Evolutionary conservation across 2,888 invertebrate genomes (phyloP).

Genomic region (Monopis laevigella): DNA sequence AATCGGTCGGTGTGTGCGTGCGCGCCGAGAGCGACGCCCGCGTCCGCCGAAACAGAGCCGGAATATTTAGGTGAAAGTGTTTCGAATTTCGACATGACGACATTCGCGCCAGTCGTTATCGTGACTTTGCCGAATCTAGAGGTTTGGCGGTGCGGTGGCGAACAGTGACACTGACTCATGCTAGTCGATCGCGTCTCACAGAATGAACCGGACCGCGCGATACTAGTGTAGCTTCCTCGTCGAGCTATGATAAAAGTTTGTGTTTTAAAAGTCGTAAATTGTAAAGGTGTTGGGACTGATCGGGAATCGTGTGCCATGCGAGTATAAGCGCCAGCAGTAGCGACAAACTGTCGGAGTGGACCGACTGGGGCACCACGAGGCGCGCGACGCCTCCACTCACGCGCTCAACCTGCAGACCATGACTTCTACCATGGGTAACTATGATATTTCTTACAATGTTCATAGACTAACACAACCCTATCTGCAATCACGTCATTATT

Average conservation of each 20-base stretch:
- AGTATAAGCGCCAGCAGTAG: constrained; percentile 2
- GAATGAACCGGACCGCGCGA: no score
- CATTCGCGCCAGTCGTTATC: constrained; percentile 68
- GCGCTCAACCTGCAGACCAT: constrained; percentile 56
- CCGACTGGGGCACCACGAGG: constrained; percentile 55
- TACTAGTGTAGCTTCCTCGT: not conserved
- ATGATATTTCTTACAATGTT: constrained; percentile 15
- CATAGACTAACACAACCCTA: no score
- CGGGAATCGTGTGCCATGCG: constrained; percentile 48
- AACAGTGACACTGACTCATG: constrained; percentile 30
- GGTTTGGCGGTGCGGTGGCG: constrained; percentile 49
- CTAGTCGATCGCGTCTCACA: no score
- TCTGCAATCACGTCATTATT: no score
- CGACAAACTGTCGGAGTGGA: constrained; percentile 53
- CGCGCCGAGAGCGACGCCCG: constrained; percentile 65
- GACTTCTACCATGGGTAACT: constrained; percentile 66
- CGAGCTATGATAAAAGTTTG: constrained; percentile 47
- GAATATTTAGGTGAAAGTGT: constrained; percentile 69
- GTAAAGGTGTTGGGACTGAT: constrained; percentile 41
- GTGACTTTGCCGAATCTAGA: constrained; percentile 67
- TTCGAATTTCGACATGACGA: constrained; percentile 68
- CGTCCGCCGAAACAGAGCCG: constrained; percentile 65
- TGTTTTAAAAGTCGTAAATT: constrained; percentile 53
- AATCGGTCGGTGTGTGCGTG: constrained; percentile 57
- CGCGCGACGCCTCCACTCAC: constrained; percentile 51